Evolutionary conservation across 2,797 vertebrate genomes (phyloP).

Genomic region (Alcedo quadribrachys): DNA sequence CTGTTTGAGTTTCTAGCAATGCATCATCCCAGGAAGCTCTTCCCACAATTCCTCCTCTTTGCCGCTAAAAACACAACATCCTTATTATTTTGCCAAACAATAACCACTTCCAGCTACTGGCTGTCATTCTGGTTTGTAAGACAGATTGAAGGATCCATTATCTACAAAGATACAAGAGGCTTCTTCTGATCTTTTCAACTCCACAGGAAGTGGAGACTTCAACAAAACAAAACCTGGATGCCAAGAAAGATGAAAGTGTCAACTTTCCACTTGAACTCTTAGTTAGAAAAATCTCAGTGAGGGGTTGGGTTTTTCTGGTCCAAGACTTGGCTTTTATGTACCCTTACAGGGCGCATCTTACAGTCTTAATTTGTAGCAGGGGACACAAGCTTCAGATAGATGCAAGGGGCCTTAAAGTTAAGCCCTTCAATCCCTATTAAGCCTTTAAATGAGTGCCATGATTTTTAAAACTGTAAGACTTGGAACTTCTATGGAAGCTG

Average conservation of each 20-base stretch:
- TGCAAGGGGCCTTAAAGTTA: neutral
- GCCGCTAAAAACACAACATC: slow-evolving; percentile 1
- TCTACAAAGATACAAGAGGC: neutral
- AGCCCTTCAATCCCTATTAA: neutral
- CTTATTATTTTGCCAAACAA: neutral
- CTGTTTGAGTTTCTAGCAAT: neutral
- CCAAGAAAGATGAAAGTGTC: neutral
- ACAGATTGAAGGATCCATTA: neutral
- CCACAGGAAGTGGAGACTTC: neutral
- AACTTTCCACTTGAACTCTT: neutral
- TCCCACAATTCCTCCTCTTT: neutral
- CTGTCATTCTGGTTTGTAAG: neutral
- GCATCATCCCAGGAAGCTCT: neutral
- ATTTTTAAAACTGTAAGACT: neutral
- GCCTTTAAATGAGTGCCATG: neutral
- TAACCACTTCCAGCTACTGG: neutral
- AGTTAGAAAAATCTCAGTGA: neutral
- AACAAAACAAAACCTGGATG: neutral
- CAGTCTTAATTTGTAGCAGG: neutral
- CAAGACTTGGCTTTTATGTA: neutral
- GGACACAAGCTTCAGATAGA: neutral
- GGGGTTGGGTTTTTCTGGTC: neutral
- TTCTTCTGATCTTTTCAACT: neutral
- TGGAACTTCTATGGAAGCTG: neutral
- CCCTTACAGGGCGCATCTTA: neutral